A percentile compares a stretch with the other conserved stretches of the same genome.
These are phyloP conservation scores for Aurelia coerulea DNA, from an alignment of 30 jellyfish, hydroid and myxozoan genomes.

Conservation along the genomic window DNA sequence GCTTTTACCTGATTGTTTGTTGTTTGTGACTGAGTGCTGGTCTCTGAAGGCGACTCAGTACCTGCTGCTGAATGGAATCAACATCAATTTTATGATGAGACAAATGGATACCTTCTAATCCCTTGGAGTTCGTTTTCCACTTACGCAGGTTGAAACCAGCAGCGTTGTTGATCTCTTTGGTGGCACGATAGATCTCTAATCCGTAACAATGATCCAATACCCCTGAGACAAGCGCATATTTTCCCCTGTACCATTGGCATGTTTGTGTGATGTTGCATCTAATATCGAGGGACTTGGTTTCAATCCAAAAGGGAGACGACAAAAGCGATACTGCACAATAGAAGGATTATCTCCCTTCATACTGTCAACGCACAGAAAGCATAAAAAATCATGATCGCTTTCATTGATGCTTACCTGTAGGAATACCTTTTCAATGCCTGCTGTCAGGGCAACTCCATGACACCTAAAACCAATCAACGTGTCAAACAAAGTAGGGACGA, in stretches of 20 bases:
- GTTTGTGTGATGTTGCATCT: constrained; percentile 33
- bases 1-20: neutral
- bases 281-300: constrained; percentile 39
- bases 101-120: neutral
- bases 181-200: constrained; percentile 10
- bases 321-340: constrained; percentile 35
- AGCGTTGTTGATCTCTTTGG: constrained; percentile 18
- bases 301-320: constrained; percentile 27
- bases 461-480: constrained; percentile 26
- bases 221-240: neutral
- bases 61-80: neutral
- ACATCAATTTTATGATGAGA: neutral
- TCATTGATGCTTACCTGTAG: constrained; percentile 6
- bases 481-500: constrained; percentile 26
- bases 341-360: constrained; percentile 14
- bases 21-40: neutral
- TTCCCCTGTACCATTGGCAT: neutral
- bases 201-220: constrained; percentile 6
- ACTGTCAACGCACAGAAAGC: constrained; percentile 40
- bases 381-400: constrained; percentile 9
- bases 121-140: constrained; percentile 36
- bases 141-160: constrained; percentile 45
- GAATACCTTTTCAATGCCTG: neutral
- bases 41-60: constrained; percentile 2
- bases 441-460: constrained; percentile 16